phyloP scores from a whole-genome alignment of 2,888 invertebrate species.

The Elmis aenea region DNA sequence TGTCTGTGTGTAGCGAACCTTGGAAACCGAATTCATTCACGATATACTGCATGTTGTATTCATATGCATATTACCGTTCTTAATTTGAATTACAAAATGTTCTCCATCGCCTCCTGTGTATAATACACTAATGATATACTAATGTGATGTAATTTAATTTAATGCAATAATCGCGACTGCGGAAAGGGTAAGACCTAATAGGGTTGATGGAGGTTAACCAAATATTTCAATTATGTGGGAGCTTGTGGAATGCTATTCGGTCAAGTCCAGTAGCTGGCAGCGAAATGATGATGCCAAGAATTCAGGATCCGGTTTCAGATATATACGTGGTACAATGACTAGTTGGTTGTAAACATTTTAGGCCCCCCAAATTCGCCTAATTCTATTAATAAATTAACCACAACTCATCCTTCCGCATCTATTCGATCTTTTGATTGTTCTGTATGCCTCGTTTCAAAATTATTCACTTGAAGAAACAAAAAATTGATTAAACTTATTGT shows the following conservation, averaged over 20 bases:
- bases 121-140: conserved; percentile 10
- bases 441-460: too few relatives aligned
- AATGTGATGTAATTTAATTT: conserved; percentile 13
- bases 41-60: conserved; percentile 15
- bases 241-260: conserved; percentile 18
- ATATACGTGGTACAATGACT: too few relatives aligned
- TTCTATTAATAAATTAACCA: too few relatives aligned
- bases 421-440: too few relatives aligned
- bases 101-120: conserved; percentile 10
- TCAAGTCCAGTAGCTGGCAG: too few relatives aligned
- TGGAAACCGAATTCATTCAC: conserved; percentile 16
- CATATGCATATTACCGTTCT: conserved; percentile 19
- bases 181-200: conserved; percentile 17
- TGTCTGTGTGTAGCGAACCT: conserved; percentile 19
- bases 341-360: too few relatives aligned
- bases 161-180: conserved; percentile 16
- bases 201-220: conserved; percentile 19
- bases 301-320: too few relatives aligned
- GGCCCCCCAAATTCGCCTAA: too few relatives aligned
- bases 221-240: conserved; percentile 21
- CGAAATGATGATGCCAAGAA: too few relatives aligned
- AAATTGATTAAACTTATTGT: too few relatives aligned
- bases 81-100: conserved; percentile 19
- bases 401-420: too few relatives aligned
- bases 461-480: too few relatives aligned